A percentile compares a stretch with the other conserved stretches of the same genome.
These are phyloP conservation scores for Iselma pallidipennis DNA, from an alignment of 2,888 invertebrate species.

Conservation along the genomic window DNA sequence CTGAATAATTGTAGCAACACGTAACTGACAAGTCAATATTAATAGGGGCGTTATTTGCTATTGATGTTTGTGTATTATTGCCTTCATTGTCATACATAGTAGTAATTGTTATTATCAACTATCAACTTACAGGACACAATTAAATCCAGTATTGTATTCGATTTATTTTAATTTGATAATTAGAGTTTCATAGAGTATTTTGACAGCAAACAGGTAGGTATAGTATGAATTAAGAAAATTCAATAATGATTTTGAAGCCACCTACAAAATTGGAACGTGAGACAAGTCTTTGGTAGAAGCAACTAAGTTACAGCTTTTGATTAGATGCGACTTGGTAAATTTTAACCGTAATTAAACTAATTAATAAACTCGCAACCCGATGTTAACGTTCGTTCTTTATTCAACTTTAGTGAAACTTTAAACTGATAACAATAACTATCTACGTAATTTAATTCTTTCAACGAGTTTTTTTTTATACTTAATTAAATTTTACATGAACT, in stretches of 20 bases:
- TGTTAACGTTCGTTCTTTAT: neutral
- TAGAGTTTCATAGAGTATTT: no score
- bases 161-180: no score
- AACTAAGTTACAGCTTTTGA: slow-evolving; percentile 16
- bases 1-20: neutral
- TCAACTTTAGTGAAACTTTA: neutral
- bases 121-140: neutral
- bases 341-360: slow-evolving; percentile 4
- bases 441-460: neutral
- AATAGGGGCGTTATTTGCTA: slow-evolving; percentile 9
- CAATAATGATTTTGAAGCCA: slow-evolving; percentile 14
- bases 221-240: neutral
- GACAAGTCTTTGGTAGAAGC: slow-evolving; percentile 1
- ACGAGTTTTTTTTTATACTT: no score
- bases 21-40: slow-evolving; percentile 10
- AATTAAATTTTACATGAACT: no score
- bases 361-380: neutral
- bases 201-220: no score
- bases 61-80: slow-evolving; percentile 8
- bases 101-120: neutral
- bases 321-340: slow-evolving; percentile 18
- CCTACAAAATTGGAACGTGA: slow-evolving; percentile 23
- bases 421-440: neutral
- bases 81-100: slow-evolving; percentile 11
- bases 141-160: no score